Evolutionary conservation across 2,888 invertebrate genomes (phyloP), one percentile per base, ranked within the genome.

Genomic region (Andrena fulva): DNA sequence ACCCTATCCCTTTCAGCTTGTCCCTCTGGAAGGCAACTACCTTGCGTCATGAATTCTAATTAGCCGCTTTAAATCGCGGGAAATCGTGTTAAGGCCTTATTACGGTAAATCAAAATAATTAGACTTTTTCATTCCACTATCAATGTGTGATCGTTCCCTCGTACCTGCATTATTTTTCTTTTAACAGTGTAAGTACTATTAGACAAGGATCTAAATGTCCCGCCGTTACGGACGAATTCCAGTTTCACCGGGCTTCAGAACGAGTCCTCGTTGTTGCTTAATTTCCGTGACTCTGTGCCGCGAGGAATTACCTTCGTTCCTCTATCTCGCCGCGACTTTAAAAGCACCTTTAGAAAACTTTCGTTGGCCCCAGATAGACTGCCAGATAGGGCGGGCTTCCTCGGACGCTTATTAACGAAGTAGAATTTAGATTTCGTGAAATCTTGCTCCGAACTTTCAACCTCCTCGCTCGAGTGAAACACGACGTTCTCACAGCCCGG

Each of bases 21-120:
- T 90, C 90, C 90, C 90, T 88, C 88, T 72, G 90, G 89, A 91
- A 91, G 91, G 87, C 90, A 91, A 89, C 89, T 85, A 86, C 80
- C 87, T 88, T 83, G 86, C 84, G 83, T 87, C 90, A 88, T 92
- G 91, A 92, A 92, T 92, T 85, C 86, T 90, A 90, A 93, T 93
- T 91, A 91, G 82, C 87, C 79, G 80, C 79, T 88, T 89, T 82
- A 85, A 88, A 88, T 79, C 70, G 66, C 20, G 54, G 6, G 52
- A 77, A 67, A 67, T 74, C 69, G 69, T 29, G 63, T 31, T 33
- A 29, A 5, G 33, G 12, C 20, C 20, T 52, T n/a, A n/a, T 64
- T 66, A 27, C 33, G 10, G 31, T 24, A 16, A 69, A 54, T 59
- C 48, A 50, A 42, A 42, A 56, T 50, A 62, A 62, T 76, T 63